phyloP scores from a whole-genome alignment of 2,797 vertebrate species.

The Danio choprae region DNA sequence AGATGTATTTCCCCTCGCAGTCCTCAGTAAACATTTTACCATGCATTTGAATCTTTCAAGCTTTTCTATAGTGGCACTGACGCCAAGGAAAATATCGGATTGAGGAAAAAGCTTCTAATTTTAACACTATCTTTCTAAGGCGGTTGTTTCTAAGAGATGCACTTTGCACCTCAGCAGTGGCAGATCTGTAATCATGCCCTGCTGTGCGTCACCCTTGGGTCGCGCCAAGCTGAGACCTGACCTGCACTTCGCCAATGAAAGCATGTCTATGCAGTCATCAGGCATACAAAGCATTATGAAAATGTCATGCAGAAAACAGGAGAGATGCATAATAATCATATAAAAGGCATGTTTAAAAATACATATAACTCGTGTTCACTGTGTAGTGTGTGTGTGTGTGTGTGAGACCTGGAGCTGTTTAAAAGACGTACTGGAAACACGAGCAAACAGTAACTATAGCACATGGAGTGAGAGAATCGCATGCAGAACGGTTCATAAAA shows the following conservation, averaged over 20 bases:
- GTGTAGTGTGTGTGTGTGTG: background rate
- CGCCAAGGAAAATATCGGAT: no score
- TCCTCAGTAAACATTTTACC: no score
- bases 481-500: constrained; percentile 23
- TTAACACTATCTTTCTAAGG: background rate
- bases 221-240: constrained; percentile 27
- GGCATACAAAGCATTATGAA: constrained; percentile 29
- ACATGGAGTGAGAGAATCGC: background rate
- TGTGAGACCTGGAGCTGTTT: background rate
- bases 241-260: constrained; percentile 1
- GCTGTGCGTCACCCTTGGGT: background rate
- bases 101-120: background rate
- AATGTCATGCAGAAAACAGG: background rate
- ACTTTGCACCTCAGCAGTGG: constrained; percentile 16
- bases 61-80: no score
- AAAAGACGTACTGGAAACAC: background rate
- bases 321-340: constrained; percentile 11
- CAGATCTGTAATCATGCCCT: constrained; percentile 17
- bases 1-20: no score
- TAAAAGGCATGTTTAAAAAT: constrained; percentile 9
- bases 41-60: no score
- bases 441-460: background rate
- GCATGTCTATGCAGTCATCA: constrained; percentile 12
- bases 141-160: background rate
- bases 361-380: background rate